Percentiles rank a stretch among this genome's conserved stretches.
Conservation (phyloP, 2,888 invertebrate genomes). For the Drosophila melanosoma region DNA sequence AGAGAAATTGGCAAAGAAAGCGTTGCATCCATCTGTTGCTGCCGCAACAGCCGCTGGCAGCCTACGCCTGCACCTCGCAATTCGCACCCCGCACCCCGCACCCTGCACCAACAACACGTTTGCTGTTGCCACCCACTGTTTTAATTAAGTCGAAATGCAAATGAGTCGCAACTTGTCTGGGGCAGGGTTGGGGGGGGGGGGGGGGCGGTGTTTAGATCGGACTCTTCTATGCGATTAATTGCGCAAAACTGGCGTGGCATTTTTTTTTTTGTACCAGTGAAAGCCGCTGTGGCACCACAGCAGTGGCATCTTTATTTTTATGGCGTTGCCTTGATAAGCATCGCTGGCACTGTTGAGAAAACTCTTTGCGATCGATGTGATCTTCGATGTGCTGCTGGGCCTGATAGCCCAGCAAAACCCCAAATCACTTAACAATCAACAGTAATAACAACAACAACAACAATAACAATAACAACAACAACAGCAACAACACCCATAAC, state of each 20-base stretch:
- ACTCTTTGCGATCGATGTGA: constrained; percentile 33
- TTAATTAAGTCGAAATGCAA: constrained; percentile 77
- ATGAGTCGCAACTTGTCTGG: constrained; percentile 56
- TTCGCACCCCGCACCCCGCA: constrained; percentile 9
- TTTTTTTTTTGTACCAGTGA: constrained; percentile 63
- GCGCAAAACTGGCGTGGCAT: constrained; percentile 72
- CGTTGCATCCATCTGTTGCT: constrained; percentile 39
- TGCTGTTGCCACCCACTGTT: constrained; percentile 70
- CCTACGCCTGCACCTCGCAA: constrained; percentile 21
- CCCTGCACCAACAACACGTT: constrained; percentile 24
- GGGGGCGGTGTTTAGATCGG: constrained; percentile 65
- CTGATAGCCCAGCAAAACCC: constrained; percentile 51
- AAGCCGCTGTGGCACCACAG: constrained; percentile 51
- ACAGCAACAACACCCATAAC: constrained; percentile 25
- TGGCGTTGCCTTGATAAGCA: constrained; percentile 29
- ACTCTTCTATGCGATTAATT: constrained; percentile 75
- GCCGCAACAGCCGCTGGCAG: constrained; percentile 20
- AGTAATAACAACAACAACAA: constrained; percentile 43
- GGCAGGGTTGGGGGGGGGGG: constrained; percentile 49
- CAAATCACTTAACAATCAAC: constrained; percentile 76
- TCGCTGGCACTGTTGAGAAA: constrained; percentile 14
- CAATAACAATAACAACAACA: constrained; percentile 19
- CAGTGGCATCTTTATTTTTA: constrained; percentile 76
- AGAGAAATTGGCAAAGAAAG: constrained; percentile 72
- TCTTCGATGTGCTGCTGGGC: constrained; percentile 34